Base-by-base conservation (phyloP, 2,113 vertebrate genomes). In the Cervus canadensis region DNA sequence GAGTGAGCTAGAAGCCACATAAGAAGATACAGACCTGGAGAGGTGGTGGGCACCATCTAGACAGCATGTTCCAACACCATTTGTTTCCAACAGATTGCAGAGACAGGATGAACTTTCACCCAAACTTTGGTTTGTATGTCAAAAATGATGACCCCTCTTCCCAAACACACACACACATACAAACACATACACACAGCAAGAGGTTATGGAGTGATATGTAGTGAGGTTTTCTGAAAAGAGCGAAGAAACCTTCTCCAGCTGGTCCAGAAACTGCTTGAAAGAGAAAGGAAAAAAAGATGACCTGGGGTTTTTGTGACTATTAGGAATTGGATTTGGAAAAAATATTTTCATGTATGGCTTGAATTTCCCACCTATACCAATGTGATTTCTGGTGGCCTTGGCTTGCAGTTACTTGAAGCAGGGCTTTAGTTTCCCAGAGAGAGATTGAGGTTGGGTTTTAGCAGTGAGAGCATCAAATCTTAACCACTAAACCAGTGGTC, bases 361-460 rank as follows among this genome's bases (percentile, higher is more conserved):
- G 64, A 36, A 21, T 71, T 36, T 71, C 19, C 17, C 64, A 71
- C 9, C 19, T 36, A 71, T 36, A 36, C n/a, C 64, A 36, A 23
- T 0, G 0, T 71, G n/a, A 71, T 71, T 9, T 71, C n/a, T 23
- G 9, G 19, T 71, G n/a, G 64, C 17, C 19, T 71, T 36, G 17
- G 17, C n/a, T 19, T 71, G 9, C 64, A 21, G n/a, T 71, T 36
- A 36, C n/a, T 71, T 71, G 4, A 71, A 71, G n/a, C n/a, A 71
- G n/a, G 62, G 17, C n/a, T 71, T 36, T 36, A 71, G 9, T 36
- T 71, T 71, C 64, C 64, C 64, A 71, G n/a, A 5, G 17, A 36
- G 64, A 71, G 19, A 71, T 6, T 71, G 19, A 36, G 2, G 17
- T 11, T 23, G 17, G 4, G n/a, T 36, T 17, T n/a, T 36, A 71